Conservation (phyloP, 1,140 invertebrate genomes). For the Drosophila prosaltans region DNA sequence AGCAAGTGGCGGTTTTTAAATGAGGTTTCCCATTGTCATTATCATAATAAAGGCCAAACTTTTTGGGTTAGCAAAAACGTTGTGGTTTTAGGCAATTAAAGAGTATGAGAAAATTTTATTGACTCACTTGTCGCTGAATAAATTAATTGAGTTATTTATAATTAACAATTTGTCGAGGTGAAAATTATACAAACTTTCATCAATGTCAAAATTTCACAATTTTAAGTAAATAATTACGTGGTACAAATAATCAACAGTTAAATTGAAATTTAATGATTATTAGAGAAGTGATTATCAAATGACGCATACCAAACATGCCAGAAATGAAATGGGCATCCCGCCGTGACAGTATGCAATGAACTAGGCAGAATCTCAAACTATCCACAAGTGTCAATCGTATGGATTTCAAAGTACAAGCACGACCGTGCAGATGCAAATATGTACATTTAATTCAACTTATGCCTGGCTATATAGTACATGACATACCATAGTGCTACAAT, state of each 20-base stretch:
- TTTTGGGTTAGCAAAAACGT: not conserved
- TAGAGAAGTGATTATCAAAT: constrained; percentile 40
- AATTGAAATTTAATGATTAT: constrained; percentile 22
- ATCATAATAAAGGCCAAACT: not conserved
- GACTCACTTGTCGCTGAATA: constrained; percentile 9
- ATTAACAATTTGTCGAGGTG: constrained; percentile 18
- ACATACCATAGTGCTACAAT: not conserved
- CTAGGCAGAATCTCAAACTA: not conserved
- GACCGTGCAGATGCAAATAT: constrained; percentile 27
- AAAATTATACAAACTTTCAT: constrained; percentile 7
- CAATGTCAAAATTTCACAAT: not conserved
- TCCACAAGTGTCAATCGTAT: constrained; percentile 12
- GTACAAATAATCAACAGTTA: constrained; percentile 9
- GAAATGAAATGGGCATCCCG: not conserved
- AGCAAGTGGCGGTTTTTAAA: too few species aligned
- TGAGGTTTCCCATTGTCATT: not conserved
- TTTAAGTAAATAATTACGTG: not conserved
- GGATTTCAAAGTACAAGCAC: constrained; percentile 7
- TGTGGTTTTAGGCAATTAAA: not conserved
- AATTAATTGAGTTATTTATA: constrained; percentile 20
- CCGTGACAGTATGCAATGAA: constrained; percentile 15
- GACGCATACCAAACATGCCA: constrained; percentile 6
- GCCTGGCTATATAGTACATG: constrained; percentile 14
- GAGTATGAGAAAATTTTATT: constrained; percentile 4
- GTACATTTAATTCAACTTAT: constrained; percentile 49